These are phyloP conservation scores for Scleropages formosus DNA, from an alignment of 2,797 vertebrate genomes.

Conservation along the genomic window DNA sequence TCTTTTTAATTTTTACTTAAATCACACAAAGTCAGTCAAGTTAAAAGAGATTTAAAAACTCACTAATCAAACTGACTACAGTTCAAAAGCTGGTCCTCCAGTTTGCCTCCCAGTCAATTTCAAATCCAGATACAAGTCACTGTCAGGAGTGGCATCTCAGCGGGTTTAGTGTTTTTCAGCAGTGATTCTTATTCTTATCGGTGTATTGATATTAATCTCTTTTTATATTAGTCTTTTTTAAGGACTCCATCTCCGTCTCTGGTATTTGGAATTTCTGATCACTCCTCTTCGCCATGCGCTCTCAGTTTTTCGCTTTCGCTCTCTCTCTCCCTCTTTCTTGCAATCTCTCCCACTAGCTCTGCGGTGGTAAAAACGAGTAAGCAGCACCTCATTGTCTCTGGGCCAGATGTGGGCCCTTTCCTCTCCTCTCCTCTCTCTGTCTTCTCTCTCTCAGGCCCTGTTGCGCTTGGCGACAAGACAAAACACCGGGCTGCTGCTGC, in stretches of 20 bases:
- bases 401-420: slow-evolving; percentile 1
- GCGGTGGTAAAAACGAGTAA: background rate
- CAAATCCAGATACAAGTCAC: background rate
- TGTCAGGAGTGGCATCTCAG: background rate
- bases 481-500: slow-evolving; percentile 28
- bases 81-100: background rate
- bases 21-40: too few species aligned
- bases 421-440: slow-evolving; percentile 21
- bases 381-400: background rate
- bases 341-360: background rate
- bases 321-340: background rate
- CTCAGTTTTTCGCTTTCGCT: slow-evolving; percentile 11
- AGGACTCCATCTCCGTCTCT: slow-evolving; percentile 9
- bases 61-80: too few species aligned
- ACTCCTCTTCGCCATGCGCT: background rate
- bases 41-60: too few species aligned
- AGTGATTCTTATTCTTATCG: slow-evolving; percentile 1
- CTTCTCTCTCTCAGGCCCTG: slow-evolving; percentile 40
- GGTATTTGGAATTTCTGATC: background rate
- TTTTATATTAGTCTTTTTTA: slow-evolving; percentile 2
- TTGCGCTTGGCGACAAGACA: slow-evolving; percentile 32
- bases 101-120: background rate
- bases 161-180: slow-evolving; percentile 6
- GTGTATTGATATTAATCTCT: slow-evolving; percentile 16
- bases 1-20: too few species aligned